Evolutionary conservation across 2,113 vertebrate genomes (phyloP).

Genomic region (Uropsilus gracilis): DNA sequence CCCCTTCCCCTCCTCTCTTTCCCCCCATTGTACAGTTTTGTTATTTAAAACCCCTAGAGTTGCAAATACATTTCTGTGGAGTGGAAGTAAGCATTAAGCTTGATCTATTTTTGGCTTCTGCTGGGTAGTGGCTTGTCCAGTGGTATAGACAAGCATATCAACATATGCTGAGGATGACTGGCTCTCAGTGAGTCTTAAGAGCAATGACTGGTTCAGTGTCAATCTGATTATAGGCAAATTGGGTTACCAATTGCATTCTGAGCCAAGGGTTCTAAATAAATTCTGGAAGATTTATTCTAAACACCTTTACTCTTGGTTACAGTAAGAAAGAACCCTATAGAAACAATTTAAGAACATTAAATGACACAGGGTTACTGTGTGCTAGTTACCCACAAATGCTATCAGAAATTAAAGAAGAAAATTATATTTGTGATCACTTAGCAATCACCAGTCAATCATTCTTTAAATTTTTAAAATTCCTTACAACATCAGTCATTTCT

Average conservation of each 20-base stretch:
- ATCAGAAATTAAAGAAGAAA: background rate
- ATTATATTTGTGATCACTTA: background rate
- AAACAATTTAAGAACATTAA: conserved; percentile 43
- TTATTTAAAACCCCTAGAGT: background rate
- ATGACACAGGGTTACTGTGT: conserved; percentile 12
- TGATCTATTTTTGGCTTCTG: conserved; percentile 62
- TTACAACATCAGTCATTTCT: too few species aligned
- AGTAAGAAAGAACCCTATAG: background rate
- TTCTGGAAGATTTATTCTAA: conserved; percentile 36
- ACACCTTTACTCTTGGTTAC: conserved; percentile 47
- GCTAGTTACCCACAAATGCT: background rate
- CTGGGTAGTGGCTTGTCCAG: conserved; percentile 45
- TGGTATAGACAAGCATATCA: conserved; percentile 48
- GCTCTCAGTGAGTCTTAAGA: conserved; percentile 57
- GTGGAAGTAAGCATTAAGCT: background rate
- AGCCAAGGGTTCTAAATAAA: conserved; percentile 32
- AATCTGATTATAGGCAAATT: background rate
- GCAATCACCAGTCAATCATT: background rate
- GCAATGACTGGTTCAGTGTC: conserved; percentile 24
- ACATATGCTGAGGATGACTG: conserved; percentile 55
- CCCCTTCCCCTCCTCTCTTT: background rate
- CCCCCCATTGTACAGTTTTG: background rate
- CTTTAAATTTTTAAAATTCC: too few species aligned
- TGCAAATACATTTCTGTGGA: background rate
- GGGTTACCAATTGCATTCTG: conserved; percentile 5